phyloP scores from a whole-genome alignment of 2,888 invertebrate genomes.

The Parasteatoda lunata region DNA sequence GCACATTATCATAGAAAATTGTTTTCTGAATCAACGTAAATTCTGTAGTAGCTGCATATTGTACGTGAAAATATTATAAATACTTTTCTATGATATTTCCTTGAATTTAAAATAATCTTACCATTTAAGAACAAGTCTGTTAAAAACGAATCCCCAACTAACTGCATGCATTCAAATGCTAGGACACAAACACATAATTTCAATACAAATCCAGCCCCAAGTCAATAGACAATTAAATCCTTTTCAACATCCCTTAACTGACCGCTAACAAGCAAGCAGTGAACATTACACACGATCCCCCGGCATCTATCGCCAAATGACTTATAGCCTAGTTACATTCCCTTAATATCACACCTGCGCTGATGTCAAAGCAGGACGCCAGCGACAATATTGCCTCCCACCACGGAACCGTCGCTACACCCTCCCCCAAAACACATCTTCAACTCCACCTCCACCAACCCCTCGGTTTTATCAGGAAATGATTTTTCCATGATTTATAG shows the following conservation, averaged over 20 bases:
- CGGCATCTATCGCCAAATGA: slow-evolving; percentile 25
- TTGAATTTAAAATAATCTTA: too few relatives aligned
- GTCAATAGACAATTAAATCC: not conserved
- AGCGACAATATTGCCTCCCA: slow-evolving; percentile 50
- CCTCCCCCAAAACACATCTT: not conserved
- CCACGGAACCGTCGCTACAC: not conserved
- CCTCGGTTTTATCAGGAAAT: slow-evolving; percentile 63
- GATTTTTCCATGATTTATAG: slow-evolving; percentile 64
- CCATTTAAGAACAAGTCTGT: too few relatives aligned
- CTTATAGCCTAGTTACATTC: slow-evolving; percentile 62
- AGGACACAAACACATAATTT: too few relatives aligned
- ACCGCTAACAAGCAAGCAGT: slow-evolving; percentile 8
- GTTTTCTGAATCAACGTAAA: too few relatives aligned
- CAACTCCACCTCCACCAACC: slow-evolving; percentile 2
- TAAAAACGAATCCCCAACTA: too few relatives aligned
- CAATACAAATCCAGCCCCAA: too few relatives aligned
- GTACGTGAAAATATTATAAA: too few relatives aligned
- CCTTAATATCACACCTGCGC: slow-evolving; percentile 67
- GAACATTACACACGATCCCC: slow-evolving; percentile 34
- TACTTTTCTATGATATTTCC: too few relatives aligned
- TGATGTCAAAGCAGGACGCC: slow-evolving; percentile 49
- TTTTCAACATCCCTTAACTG: not conserved
- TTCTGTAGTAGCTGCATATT: too few relatives aligned
- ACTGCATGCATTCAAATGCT: too few relatives aligned
- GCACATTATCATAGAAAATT: too few relatives aligned